phyloP scores from a whole-genome alignment of 2,797 vertebrate species.

The Heteromormyrus szaboi region DNA sequence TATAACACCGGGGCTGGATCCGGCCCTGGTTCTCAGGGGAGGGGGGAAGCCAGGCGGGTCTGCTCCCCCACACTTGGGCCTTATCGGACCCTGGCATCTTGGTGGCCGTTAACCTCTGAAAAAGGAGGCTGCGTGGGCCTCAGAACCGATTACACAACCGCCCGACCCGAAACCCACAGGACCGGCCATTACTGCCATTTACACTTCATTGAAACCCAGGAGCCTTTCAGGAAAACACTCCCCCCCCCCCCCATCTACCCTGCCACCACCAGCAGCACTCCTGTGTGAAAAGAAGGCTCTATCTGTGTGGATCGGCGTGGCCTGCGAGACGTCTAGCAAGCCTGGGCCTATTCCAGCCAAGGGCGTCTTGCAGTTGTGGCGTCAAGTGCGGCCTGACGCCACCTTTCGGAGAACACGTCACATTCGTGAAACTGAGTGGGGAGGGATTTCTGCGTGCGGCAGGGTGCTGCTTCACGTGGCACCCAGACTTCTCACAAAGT shows the following conservation, averaged over 20 bases:
- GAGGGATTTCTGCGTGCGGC: background rate
- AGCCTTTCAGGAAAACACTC: background rate
- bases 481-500: background rate
- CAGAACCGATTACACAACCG: constrained; percentile 28
- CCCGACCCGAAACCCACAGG: constrained; percentile 35
- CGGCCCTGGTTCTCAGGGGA: constrained; percentile 19
- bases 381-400: background rate
- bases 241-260: background rate
- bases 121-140: constrained; percentile 23
- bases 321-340: constrained; percentile 16
- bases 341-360: constrained; percentile 24
- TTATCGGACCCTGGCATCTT: constrained; percentile 61
- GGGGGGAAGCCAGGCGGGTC: constrained; percentile 45
- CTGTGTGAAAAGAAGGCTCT: background rate
- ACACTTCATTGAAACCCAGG: constrained; percentile 15
- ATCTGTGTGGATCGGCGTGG: constrained; percentile 14
- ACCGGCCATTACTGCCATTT: constrained; percentile 31
- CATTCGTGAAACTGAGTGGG: background rate
- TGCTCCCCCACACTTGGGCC: constrained; percentile 32
- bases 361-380: constrained; percentile 17
- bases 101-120: constrained; percentile 49
- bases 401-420: constrained; percentile 8
- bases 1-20: background rate
- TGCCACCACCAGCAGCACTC: background rate
- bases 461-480: background rate